A percentile compares a stretch with the other conserved stretches of the same genome.
phyloP scores from a whole-genome alignment of 2,888 invertebrate genomes.

The Melolontha melolontha region DNA sequence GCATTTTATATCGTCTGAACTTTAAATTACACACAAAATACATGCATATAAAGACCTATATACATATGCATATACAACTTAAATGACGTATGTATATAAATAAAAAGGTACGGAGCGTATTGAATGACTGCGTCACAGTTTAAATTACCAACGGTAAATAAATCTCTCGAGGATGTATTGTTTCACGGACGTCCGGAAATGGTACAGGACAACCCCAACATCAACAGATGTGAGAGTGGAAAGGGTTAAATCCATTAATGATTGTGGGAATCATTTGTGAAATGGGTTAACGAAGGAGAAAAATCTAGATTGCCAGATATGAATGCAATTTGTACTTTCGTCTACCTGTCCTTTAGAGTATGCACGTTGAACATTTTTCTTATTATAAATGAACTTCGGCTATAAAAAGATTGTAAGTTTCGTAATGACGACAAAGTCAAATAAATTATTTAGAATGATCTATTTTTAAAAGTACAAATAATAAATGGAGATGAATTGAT shows the following conservation, averaged over 20 bases:
- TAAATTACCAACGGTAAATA: conserved; percentile 41
- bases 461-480: no score
- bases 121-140: conserved; percentile 37
- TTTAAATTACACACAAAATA: no score
- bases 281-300: conserved; percentile 43
- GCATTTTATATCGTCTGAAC: no score
- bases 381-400: no score
- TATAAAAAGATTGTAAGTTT: no score
- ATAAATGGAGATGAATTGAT: no score
- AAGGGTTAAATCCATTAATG: conserved; percentile 51
- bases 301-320: conserved; percentile 43
- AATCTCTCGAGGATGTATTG: conserved; percentile 42
- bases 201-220: conserved; percentile 47
- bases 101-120: conserved; percentile 5
- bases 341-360: conserved; percentile 30
- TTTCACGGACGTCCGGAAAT: conserved; percentile 48
- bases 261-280: conserved; percentile 50
- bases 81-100: conserved; percentile 5
- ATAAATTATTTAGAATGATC: no score
- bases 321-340: conserved; percentile 41
- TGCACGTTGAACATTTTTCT: no score
- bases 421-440: no score
- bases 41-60: no score
- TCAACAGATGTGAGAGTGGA: conserved; percentile 51
- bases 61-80: no score